Evolutionary conservation across 1,140 invertebrate species (phyloP).

Genomic region (Tenebrio molitor): DNA sequence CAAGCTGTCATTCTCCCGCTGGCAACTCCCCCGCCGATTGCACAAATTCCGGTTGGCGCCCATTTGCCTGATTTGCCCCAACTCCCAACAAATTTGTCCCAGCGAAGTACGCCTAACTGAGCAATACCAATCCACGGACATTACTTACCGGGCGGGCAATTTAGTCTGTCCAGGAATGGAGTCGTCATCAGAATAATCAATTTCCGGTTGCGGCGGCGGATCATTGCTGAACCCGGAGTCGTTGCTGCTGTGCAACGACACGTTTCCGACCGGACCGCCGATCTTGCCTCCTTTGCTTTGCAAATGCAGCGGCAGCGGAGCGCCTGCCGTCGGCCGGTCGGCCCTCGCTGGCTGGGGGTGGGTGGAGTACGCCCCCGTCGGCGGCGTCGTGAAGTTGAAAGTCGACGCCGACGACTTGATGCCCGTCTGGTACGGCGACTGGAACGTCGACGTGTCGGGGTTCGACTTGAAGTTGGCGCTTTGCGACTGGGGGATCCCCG

Average conservation of each 20-base stretch:
- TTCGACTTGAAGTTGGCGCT: conserved; percentile 67
- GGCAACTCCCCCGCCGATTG: too few relatives aligned
- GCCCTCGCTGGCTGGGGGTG: conserved; percentile 69
- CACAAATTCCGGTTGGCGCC: too few relatives aligned
- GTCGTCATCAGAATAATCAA: conserved; percentile 92
- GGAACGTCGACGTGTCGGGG: conserved; percentile 59
- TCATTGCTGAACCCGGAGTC: conserved; percentile 93
- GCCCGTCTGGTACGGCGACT: conserved; percentile 68
- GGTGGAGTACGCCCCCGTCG: conserved; percentile 69
- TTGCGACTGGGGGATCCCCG: conserved; percentile 70
- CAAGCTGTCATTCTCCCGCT: too few relatives aligned
- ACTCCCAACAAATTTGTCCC: conserved; percentile 2
- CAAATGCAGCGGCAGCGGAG: conserved; percentile 64
- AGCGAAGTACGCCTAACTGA: not conserved
- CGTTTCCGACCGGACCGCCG: conserved; percentile 74
- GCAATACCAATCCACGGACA: not conserved
- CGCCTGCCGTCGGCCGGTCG: conserved; percentile 68
- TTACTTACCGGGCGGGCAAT: conserved; percentile 78
- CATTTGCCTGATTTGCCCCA: too few relatives aligned
- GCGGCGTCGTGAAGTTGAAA: conserved; percentile 69
- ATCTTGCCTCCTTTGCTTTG: conserved; percentile 62
- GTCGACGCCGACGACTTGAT: conserved; percentile 71
- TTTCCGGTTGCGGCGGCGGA: conserved; percentile 87
- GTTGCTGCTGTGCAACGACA: conserved; percentile 89
- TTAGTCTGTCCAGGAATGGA: conserved; percentile 72